phyloP scores from a whole-genome alignment of 2,888 invertebrate genomes.

The Amphiduros pacificus region DNA sequence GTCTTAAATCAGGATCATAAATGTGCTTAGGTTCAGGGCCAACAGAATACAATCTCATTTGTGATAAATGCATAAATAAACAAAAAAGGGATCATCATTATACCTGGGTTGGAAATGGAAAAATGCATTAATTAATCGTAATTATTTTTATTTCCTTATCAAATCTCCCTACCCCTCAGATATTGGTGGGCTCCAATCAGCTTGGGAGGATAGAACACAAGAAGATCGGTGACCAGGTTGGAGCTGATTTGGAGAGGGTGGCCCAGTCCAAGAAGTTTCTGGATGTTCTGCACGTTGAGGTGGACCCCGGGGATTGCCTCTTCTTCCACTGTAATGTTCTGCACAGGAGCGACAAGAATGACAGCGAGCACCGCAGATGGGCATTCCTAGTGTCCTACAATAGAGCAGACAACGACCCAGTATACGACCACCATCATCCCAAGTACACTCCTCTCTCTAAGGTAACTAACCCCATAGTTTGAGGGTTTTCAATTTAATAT shows the following conservation, averaged over 20 bases:
- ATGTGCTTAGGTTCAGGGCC: no score
- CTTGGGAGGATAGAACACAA: constrained; percentile 25
- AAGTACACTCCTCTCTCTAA: constrained; percentile 48
- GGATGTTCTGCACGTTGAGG: constrained; percentile 7
- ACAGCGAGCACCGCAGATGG: constrained; percentile 47
- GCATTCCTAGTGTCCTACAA: constrained; percentile 49
- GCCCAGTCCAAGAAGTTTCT: constrained; percentile 14
- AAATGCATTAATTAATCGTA: background rate
- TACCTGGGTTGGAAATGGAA: background rate
- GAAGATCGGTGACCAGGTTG: constrained; percentile 23
- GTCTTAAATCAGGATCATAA: no score
- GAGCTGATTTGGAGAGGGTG: constrained; percentile 26
- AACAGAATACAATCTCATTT: background rate
- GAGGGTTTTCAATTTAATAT: no score
- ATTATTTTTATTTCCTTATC: background rate
- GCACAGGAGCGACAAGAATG: constrained; percentile 47
- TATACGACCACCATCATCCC: constrained; percentile 48
- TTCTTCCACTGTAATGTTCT: constrained; percentile 52
- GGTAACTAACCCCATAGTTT: no score
- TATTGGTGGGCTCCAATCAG: constrained; percentile 23
- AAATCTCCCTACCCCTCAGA: constrained; percentile 1
- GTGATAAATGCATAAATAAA: background rate
- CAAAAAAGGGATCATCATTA: background rate
- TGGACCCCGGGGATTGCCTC: constrained; percentile 44
- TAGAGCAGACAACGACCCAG: constrained; percentile 46